Evolutionary conservation across 2,113 vertebrate genomes (phyloP).

Genomic region (Syngnathoides biaculeatus): DNA sequence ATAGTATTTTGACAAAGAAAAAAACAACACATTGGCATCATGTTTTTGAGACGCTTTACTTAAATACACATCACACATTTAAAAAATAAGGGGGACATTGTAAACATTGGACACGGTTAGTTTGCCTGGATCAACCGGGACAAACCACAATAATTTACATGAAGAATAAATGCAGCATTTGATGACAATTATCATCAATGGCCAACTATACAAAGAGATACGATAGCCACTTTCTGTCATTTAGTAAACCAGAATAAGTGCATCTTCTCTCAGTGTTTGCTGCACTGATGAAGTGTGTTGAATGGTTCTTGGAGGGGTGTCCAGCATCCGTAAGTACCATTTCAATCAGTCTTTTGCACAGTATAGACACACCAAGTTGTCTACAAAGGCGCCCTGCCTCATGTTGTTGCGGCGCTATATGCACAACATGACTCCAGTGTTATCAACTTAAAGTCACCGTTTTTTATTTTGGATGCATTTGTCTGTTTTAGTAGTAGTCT

Average conservation of each 20-base stretch:
- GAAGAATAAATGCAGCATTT: conserved; percentile 66
- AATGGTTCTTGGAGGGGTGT: conserved; percentile 61
- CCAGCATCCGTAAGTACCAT: conserved; percentile 73
- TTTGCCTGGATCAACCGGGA: conserved; percentile 74
- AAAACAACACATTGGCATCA: not conserved
- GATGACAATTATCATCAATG: conserved; percentile 55
- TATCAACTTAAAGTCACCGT: conserved; percentile 55
- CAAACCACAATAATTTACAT: conserved; percentile 76
- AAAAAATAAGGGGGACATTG: conserved; percentile 66
- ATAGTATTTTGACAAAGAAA: not conserved
- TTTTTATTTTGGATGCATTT: not conserved
- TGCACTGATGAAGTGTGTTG: conserved; percentile 39
- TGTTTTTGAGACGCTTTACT: conserved; percentile 74
- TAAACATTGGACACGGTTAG: conserved; percentile 73
- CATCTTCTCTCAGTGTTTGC: conserved; percentile 37
- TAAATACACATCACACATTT: conserved; percentile 75
- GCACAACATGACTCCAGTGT: conserved; percentile 68
- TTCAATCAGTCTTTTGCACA: conserved; percentile 49
- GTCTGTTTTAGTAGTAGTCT: conserved; percentile 13
- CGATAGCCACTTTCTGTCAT: conserved; percentile 57
- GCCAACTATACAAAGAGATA: conserved; percentile 60
- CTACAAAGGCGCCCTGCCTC: conserved; percentile 23
- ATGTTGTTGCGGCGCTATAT: conserved; percentile 38
- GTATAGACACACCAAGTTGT: conserved; percentile 34
- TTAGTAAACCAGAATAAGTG: conserved; percentile 45